Percentiles rank a stretch among this genome's conserved stretches.
Evolutionary conservation across 1,140 invertebrate genomes (phyloP).

Genomic region (Belonocnema kinseyi): DNA sequence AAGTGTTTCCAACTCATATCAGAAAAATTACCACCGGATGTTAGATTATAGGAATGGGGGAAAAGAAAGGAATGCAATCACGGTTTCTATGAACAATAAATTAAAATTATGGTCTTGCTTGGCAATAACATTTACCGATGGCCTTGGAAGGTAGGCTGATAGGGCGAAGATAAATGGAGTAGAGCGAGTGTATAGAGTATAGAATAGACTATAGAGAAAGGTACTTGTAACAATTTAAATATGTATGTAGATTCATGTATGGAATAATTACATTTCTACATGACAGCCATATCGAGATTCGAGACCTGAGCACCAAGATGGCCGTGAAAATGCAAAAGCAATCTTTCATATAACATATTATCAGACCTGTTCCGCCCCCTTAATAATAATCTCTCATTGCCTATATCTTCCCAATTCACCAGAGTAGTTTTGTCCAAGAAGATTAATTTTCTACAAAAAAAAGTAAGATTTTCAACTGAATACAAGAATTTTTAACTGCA

Average conservation of each 20-base stretch:
- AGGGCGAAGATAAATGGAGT: slow-evolving; percentile 15
- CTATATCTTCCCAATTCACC: not conserved
- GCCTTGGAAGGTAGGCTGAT: slow-evolving; percentile 12
- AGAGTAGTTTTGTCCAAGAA: no score
- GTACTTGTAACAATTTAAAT: not conserved
- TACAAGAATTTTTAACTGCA: no score
- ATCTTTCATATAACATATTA: slow-evolving; percentile 6
- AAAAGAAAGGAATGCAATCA: not conserved
- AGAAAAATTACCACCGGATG: no score
- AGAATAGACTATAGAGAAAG: not conserved
- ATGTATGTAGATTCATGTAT: not conserved
- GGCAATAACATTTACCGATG: slow-evolving; percentile 23
- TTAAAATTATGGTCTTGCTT: not conserved
- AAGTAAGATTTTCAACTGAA: no score
- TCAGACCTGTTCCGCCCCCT: not conserved
- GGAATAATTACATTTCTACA: not conserved
- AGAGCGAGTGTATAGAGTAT: not conserved
- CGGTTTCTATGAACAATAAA: not conserved
- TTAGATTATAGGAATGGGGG: not conserved
- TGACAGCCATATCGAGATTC: not conserved
- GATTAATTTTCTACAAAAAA: no score
- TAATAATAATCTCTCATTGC: slow-evolving; percentile 12
- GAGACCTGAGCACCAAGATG: not conserved
- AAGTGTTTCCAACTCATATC: no score
- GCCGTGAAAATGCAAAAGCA: not conserved